These are phyloP conservation scores for Zeuzera pyrina DNA, from an alignment of 2,888 invertebrate species.

Conservation along the genomic window DNA sequence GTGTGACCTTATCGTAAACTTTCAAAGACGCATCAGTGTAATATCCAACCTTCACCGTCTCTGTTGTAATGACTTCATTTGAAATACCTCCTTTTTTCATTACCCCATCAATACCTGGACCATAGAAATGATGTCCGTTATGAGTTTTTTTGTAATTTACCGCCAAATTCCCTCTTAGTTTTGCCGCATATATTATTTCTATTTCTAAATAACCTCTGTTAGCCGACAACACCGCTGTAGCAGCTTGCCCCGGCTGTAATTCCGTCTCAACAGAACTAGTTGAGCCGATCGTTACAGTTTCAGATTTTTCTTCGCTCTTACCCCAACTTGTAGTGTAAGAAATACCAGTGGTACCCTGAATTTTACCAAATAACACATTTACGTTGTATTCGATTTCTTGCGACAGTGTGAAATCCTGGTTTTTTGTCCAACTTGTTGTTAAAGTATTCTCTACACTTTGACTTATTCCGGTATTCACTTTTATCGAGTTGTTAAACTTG, in stretches of 20 bases:
- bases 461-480: conserved; percentile 49
- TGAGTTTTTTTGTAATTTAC: conserved; percentile 35
- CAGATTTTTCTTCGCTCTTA: conserved; percentile 37
- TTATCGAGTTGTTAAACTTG: conserved; percentile 34
- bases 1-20: conserved; percentile 40
- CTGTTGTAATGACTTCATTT: conserved; percentile 29
- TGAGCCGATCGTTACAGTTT: conserved; percentile 38
- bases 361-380: conserved; percentile 38
- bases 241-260: conserved; percentile 39
- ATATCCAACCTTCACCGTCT: conserved; percentile 37
- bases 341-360: conserved; percentile 33
- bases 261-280: conserved; percentile 44
- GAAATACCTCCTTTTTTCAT: conserved; percentile 30
- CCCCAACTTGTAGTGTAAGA: conserved; percentile 43
- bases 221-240: conserved; percentile 41
- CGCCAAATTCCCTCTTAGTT: conserved; percentile 42
- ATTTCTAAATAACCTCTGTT: conserved; percentile 37
- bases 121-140: conserved; percentile 48
- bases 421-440: conserved; percentile 39
- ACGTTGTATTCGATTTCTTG: conserved; percentile 45
- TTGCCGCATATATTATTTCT: conserved; percentile 34
- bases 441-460: conserved; percentile 46
- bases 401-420: conserved; percentile 31
- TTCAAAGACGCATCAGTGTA: conserved; percentile 40
- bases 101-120: conserved; percentile 33